Conservation (phyloP, 1,140 invertebrate species). For the Alviniconcha marisindica region DNA sequence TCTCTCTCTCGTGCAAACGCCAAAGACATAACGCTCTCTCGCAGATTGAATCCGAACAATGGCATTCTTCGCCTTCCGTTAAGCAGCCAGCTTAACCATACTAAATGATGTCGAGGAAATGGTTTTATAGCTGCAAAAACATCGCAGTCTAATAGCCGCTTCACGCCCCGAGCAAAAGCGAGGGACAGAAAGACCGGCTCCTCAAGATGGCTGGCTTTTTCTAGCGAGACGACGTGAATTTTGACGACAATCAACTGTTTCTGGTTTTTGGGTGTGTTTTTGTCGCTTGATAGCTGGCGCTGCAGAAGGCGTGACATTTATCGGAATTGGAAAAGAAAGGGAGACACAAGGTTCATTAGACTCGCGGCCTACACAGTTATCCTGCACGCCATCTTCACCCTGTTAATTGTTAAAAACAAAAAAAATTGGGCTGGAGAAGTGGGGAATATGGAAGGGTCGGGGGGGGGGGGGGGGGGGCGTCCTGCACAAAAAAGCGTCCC, state of each 20-base stretch:
- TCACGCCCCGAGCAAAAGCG: background rate
- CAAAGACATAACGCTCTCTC: background rate
- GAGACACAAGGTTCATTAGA: conserved; percentile 4
- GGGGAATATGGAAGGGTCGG: background rate
- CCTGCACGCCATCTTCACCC: too few relatives aligned
- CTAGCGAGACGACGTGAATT: conserved; percentile 1
- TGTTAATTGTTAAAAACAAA: too few relatives aligned
- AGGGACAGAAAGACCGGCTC: background rate
- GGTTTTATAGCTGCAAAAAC: background rate
- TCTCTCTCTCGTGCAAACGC: too few relatives aligned
- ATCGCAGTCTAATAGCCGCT: conserved; percentile 2
- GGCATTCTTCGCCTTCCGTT: background rate
- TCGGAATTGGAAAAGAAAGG: conserved; percentile 8
- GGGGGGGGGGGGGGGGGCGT: background rate
- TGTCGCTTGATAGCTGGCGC: background rate
- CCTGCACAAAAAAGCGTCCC: too few relatives aligned
- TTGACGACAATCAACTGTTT: conserved; percentile 17
- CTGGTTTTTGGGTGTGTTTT: too few relatives aligned
- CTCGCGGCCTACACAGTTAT: too few relatives aligned
- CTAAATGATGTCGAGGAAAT: background rate
- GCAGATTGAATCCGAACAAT: conserved; percentile 2
- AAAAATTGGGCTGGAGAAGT: background rate
- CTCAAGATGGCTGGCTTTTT: conserved; percentile 3
- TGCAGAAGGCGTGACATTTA: conserved; percentile 13
- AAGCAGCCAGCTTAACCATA: conserved; percentile 6